phyloP scores from a whole-genome alignment of 2,797 vertebrate genomes.

The Periophthalmus magnuspinnatus region DNA sequence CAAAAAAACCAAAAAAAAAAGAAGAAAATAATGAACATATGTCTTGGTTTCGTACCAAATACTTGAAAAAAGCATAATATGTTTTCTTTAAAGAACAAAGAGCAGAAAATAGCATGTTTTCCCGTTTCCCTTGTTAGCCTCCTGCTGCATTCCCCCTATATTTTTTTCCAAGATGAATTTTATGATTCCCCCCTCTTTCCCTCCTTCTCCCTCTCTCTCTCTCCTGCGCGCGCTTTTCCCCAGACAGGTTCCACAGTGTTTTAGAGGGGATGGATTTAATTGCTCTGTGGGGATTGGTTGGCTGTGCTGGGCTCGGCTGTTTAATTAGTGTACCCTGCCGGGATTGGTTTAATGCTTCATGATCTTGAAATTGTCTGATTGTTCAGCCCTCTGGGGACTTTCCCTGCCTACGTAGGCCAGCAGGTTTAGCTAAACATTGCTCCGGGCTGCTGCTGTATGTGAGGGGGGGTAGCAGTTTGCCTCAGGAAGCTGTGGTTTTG shows the following conservation, averaged over 20 bases:
- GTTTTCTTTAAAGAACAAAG: slow-evolving; percentile 84
- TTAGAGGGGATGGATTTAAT: slow-evolving; percentile 99
- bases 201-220: slow-evolving; percentile 59
- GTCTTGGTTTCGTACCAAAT: too few relatives aligned
- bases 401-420: slow-evolving; percentile 80
- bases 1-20: too few relatives aligned
- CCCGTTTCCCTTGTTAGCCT: slow-evolving; percentile 87
- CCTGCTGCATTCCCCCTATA: slow-evolving; percentile 64
- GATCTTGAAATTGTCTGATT: slow-evolving; percentile 99
- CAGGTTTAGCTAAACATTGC: slow-evolving; percentile 89
- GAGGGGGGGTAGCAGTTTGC: slow-evolving; percentile 56
- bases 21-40: too few relatives aligned
- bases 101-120: slow-evolving; percentile 80
- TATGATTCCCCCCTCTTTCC: slow-evolving; percentile 79
- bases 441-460: slow-evolving; percentile 71
- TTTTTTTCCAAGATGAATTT: slow-evolving; percentile 86
- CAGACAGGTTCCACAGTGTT: slow-evolving; percentile 95
- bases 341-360: slow-evolving; percentile 99
- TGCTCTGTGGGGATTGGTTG: slow-evolving; percentile 99
- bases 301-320: slow-evolving; percentile 99
- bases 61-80: too few relatives aligned
- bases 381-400: slow-evolving; percentile 90
- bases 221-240: slow-evolving; percentile 83
- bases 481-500: slow-evolving; percentile 49
- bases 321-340: slow-evolving; percentile 99